phyloP scores from a whole-genome alignment of 2,113 vertebrate genomes.

The Anhinga anhinga region DNA sequence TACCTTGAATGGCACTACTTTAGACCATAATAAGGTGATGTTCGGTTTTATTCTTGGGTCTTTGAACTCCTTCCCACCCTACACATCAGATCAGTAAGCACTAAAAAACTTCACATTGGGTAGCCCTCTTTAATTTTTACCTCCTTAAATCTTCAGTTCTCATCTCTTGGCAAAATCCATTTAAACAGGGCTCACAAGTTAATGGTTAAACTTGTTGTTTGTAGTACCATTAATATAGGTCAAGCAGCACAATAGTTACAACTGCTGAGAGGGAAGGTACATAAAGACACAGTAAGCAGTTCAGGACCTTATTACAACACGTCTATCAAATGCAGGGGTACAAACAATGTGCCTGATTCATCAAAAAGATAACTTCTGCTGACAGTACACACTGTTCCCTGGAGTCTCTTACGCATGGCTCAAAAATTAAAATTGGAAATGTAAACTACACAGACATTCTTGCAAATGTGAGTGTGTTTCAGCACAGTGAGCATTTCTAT shows the following conservation, averaged over 20 bases:
- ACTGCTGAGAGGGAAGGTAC: constrained; percentile 78
- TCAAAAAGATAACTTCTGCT: constrained; percentile 65
- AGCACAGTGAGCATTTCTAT: constrained; percentile 15
- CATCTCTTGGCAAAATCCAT: constrained; percentile 69
- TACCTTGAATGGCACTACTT: neutral
- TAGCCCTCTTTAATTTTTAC: constrained; percentile 16
- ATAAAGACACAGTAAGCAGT: constrained; percentile 76
- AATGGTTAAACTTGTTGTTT: constrained; percentile 86
- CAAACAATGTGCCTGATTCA: constrained; percentile 81
- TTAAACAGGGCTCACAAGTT: constrained; percentile 75
- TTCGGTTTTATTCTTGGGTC: neutral
- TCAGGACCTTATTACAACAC: constrained; percentile 78
- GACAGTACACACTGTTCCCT: constrained; percentile 53
- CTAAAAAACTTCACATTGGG: neutral
- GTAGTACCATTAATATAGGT: constrained; percentile 78
- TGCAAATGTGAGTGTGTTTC: constrained; percentile 10
- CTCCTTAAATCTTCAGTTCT: constrained; percentile 42
- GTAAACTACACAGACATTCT: constrained; percentile 36
- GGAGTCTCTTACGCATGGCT: constrained; percentile 39
- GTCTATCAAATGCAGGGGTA: constrained; percentile 77
- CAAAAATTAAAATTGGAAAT: constrained; percentile 62
- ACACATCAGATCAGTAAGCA: neutral
- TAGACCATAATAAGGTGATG: neutral
- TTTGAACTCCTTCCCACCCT: neutral
- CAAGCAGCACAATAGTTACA: constrained; percentile 74